These are phyloP conservation scores for Tyrannus savana DNA, from an alignment of 2,113 vertebrate genomes.

Conservation along the genomic window DNA sequence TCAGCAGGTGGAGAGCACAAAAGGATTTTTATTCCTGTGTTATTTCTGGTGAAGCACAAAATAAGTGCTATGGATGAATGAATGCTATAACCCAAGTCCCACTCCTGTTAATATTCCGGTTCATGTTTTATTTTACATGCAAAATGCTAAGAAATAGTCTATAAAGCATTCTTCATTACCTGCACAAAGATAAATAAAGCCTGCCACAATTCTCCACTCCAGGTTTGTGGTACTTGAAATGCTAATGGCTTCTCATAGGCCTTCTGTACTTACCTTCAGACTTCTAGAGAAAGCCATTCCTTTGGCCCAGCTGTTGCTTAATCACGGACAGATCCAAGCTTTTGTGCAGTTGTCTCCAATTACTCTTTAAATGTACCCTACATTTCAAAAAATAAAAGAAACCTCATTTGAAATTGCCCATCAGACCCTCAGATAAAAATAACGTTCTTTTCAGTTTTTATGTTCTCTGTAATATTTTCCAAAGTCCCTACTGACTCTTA, in stretches of 20 bases:
- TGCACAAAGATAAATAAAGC: not conserved
- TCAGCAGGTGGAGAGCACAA: not conserved
- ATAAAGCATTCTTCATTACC: not conserved
- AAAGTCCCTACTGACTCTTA: not conserved
- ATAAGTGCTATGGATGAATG: not conserved
- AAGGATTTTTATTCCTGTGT: not conserved
- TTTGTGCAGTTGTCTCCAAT: not conserved
- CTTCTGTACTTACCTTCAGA: not conserved
- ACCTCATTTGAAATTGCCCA: not conserved
- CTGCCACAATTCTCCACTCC: not conserved
- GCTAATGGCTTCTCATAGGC: not conserved
- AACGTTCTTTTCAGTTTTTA: not conserved
- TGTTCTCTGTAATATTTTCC: not conserved
- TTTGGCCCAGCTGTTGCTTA: not conserved
- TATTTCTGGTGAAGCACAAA: not conserved
- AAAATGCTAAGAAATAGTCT: not conserved
- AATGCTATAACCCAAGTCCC: not conserved
- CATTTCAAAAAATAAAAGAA: not conserved
- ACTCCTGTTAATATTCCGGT: not conserved
- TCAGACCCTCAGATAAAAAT: not conserved
- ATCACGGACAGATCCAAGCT: not conserved
- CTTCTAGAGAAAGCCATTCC: not conserved
- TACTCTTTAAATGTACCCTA: not conserved
- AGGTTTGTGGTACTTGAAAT: not conserved
- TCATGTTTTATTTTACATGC: not conserved